phyloP scores from a whole-genome alignment of 2,113 vertebrate species.

The Ariopsis seemanni region DNA sequence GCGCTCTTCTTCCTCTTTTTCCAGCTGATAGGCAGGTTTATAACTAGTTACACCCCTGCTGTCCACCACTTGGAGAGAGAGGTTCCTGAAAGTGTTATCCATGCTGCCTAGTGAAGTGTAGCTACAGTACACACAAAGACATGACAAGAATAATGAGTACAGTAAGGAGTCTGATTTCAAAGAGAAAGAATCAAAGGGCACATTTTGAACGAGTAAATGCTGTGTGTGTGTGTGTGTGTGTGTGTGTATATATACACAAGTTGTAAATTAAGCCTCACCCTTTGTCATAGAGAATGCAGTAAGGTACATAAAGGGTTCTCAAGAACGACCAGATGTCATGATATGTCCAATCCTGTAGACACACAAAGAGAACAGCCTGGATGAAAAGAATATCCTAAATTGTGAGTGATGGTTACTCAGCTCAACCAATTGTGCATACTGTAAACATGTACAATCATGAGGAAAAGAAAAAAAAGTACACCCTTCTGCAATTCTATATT shows the following conservation, averaged over 20 bases:
- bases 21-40: conserved; percentile 82
- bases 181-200: not conserved
- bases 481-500: not conserved
- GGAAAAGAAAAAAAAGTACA: not conserved
- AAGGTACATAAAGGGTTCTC: conserved; percentile 86
- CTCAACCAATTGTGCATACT: not conserved
- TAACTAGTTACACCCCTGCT: conserved; percentile 74
- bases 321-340: conserved; percentile 94
- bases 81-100: conserved; percentile 85
- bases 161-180: not conserved
- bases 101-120: conserved; percentile 93
- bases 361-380: not conserved
- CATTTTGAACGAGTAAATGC: not conserved
- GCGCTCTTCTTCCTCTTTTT: conserved; percentile 88
- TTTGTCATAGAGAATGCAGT: conserved; percentile 94
- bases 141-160: not conserved
- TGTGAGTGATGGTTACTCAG: not conserved
- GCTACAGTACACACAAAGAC: conserved; percentile 63
- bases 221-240: not conserved
- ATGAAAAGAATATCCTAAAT: not conserved
- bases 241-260: not conserved
- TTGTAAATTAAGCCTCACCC: conserved; percentile 74
- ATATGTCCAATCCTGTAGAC: conserved; percentile 90
- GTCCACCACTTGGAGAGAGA: conserved; percentile 73
- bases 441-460: not conserved